phyloP scores from a whole-genome alignment of 2,888 invertebrate genomes.

The Lumbricus terrestris region DNA sequence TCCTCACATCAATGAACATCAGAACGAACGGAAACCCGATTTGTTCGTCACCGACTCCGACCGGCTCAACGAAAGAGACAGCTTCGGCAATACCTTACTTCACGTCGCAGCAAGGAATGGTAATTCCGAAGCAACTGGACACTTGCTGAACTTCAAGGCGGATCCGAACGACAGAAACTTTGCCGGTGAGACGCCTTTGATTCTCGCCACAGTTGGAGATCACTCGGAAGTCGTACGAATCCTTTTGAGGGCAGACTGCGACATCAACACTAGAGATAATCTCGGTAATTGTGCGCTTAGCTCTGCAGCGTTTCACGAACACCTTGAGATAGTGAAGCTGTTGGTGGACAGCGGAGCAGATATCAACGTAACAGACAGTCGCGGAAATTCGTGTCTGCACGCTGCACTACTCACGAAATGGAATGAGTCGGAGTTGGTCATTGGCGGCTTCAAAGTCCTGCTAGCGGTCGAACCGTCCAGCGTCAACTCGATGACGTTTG shows the following conservation, averaged over 20 bases:
- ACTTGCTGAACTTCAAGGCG: background rate
- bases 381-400: background rate
- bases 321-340: background rate
- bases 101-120: background rate
- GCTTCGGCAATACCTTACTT: background rate
- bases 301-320: background rate
- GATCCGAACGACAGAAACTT: background rate
- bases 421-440: background rate
- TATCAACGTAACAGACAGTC: background rate
- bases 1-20: background rate
- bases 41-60: background rate
- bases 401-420: background rate
- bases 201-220: background rate
- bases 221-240: background rate
- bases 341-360: background rate
- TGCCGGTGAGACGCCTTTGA: background rate
- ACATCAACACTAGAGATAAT: background rate
- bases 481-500: background rate
- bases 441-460: background rate
- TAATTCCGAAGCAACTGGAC: background rate
- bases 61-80: background rate
- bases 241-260: background rate
- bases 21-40: background rate
- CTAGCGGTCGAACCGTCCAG: background rate
- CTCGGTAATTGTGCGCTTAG: background rate